A percentile compares a stretch with the other conserved stretches of the same genome.
Evolutionary conservation across 1,140 invertebrate species (phyloP).

Genomic region (Dendrolimus punctatus): DNA sequence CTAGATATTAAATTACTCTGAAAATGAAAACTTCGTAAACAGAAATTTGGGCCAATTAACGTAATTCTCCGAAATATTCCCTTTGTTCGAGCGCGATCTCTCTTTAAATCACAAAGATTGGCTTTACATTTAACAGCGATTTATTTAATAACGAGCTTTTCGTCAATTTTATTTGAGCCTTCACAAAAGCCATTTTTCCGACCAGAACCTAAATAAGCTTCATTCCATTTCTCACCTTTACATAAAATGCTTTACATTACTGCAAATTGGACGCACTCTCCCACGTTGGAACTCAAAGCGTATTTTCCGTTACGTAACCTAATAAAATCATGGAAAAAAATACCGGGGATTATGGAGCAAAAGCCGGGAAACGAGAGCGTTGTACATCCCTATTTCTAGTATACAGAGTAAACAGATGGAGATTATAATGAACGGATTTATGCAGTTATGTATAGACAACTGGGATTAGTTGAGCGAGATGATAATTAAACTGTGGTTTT

Average conservation of each 20-base stretch:
- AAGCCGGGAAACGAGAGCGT: slow-evolving; percentile 1
- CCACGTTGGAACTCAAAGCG: slow-evolving; percentile 10
- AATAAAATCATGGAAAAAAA: slow-evolving; percentile 17
- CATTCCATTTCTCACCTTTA: slow-evolving; percentile 14
- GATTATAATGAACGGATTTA: slow-evolving; percentile 14
- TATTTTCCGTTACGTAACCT: slow-evolving; percentile 14
- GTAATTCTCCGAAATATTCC: too few relatives aligned
- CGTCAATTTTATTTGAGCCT: slow-evolving; percentile 3
- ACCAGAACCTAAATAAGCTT: slow-evolving; percentile 11
- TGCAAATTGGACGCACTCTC: slow-evolving; percentile 25
- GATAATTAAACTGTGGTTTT: slow-evolving; percentile 11
- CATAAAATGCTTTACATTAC: slow-evolving; percentile 25
- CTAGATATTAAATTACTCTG: too few relatives aligned
- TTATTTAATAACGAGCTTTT: not conserved
- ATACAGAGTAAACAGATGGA: too few relatives aligned
- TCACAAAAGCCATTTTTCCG: slow-evolving; percentile 10
- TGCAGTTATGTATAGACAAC: slow-evolving; percentile 6
- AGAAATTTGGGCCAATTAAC: too few relatives aligned
- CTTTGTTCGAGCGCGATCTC: too few relatives aligned
- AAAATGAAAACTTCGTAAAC: too few relatives aligned
- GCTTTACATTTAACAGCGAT: too few relatives aligned
- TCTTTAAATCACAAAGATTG: too few relatives aligned
- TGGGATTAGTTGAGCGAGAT: slow-evolving; percentile 1
- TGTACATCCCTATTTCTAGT: too few relatives aligned
- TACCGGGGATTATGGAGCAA: slow-evolving; percentile 5